Base-by-base conservation (phyloP, 64 coral and sea anemone species). In the Cladopsammia gracilis region DNA sequence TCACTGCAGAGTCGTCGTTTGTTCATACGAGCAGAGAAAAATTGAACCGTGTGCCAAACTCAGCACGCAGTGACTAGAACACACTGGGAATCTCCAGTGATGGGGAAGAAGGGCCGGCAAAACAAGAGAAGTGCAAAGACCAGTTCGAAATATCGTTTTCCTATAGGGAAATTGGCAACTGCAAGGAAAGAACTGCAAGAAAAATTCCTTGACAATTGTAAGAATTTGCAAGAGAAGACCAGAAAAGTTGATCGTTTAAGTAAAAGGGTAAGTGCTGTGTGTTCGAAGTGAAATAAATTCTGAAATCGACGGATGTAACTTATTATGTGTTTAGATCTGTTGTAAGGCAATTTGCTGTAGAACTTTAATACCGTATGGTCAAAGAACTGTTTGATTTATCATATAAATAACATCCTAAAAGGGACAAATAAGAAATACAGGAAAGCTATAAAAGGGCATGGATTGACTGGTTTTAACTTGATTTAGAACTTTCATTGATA, bases 161-260 rank as follows among this genome's bases (percentile, higher is more conserved):
- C 67, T 5, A 87, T 87, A 73, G 66, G 85, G 12, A 87, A 87
- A 87, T 73, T 87, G 73, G 85, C 85, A 48, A 87, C 85, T 73
- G 73, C 48, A 87, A 87, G 66, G 58, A 87, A 87, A 44, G 85
- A 56, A 87, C 85, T 73, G 73, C 85, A 73, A 87, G 85, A 72
- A 87, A 24, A 73, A 73, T 87, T 56, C 85, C 85, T 87, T 87
- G 67, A 87, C 22, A 87, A 87, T 67, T 87, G 68, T 67, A 66
- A 87, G 73, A 73, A 56, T 56, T 67, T 73, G 72, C 85, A 87
- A 87, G 85, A 87, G 73, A 67, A 87, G 73, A 87, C 58, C 72
- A 73, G 85, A 73, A 87, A 87, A 73, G 85, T 73, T 48, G 67
- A 85, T 49, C 82, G 85, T 87, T 66, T 87, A 44, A 87, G 85